Conservation (phyloP, 2,113 vertebrate species). For the Petaurus breviceps region DNA sequence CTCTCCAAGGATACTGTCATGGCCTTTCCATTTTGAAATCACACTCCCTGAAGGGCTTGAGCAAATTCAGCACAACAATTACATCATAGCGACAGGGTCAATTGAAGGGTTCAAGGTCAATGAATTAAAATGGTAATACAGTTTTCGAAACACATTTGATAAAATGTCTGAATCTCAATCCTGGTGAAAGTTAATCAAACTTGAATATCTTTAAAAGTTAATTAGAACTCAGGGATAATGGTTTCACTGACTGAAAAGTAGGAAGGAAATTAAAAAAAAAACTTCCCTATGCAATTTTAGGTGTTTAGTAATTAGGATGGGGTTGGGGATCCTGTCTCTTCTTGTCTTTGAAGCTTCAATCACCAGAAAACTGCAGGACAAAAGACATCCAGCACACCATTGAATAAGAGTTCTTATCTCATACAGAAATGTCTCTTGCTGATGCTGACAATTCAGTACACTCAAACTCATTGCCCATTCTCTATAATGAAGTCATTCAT, state of each 20-base stretch:
- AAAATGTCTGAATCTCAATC: constrained; percentile 52
- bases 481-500: constrained; percentile 42
- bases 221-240: constrained; percentile 62
- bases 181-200: constrained; percentile 52
- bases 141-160: constrained; percentile 16
- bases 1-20: not conserved
- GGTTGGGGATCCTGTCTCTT: constrained; percentile 20
- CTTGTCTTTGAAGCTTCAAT: constrained; percentile 51
- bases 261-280: not conserved
- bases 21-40: not conserved
- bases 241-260: constrained; percentile 43
- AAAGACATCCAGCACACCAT: constrained; percentile 42
- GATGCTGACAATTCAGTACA: constrained; percentile 19
- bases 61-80: constrained; percentile 11
- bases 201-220: constrained; percentile 57
- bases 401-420: constrained; percentile 15
- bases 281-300: constrained; percentile 17
- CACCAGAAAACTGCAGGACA: constrained; percentile 16
- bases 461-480: constrained; percentile 26
- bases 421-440: constrained; percentile 34
- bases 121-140: constrained; percentile 5
- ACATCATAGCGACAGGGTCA: constrained; percentile 22
- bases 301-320: constrained; percentile 59
- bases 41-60: constrained; percentile 10
- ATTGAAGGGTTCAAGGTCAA: constrained; percentile 33